A percentile compares a stretch with the other conserved stretches of the same genome.
phyloP scores from a whole-genome alignment of 2,888 invertebrate species.

The Agrochola lychnidis region DNA sequence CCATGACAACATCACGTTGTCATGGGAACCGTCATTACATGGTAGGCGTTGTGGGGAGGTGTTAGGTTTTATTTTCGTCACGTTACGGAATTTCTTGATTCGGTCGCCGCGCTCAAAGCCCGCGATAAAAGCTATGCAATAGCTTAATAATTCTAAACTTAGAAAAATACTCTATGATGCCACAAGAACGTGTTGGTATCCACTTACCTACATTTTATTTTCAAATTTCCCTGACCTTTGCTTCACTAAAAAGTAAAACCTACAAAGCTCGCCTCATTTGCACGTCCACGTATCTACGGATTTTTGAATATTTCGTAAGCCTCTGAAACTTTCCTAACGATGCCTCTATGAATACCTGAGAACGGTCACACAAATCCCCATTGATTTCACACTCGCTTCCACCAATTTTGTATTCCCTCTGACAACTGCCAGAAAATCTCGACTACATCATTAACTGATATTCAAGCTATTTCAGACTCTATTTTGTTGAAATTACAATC shows the following conservation, averaged over 20 bases:
- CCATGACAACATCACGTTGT: no score
- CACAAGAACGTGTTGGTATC: neutral
- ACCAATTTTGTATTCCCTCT: slow-evolving; percentile 65
- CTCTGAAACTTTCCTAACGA: slow-evolving; percentile 46
- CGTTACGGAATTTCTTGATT: no score
- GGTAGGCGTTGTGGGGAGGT: no score
- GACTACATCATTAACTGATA: slow-evolving; percentile 62
- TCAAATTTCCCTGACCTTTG: neutral
- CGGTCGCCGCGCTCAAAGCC: no score
- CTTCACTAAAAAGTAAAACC: neutral
- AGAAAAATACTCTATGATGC: neutral
- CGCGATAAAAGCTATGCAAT: no score
- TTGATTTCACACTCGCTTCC: slow-evolving; percentile 63
- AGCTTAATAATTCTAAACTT: no score
- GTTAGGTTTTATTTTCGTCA: no score
- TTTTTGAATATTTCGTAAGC: slow-evolving; percentile 6
- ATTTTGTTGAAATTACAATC: neutral
- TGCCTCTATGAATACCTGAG: slow-evolving; percentile 50
- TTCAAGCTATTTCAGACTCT: slow-evolving; percentile 46
- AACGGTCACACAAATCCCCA: slow-evolving; percentile 61
- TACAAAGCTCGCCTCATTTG: neutral
- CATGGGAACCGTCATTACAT: no score
- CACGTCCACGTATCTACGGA: neutral
- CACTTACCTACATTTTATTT: no score
- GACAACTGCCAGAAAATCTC: slow-evolving; percentile 56